These are phyloP conservation scores for Labeo calbasu DNA, from an alignment of 2,797 vertebrate genomes.

Conservation along the genomic window DNA sequence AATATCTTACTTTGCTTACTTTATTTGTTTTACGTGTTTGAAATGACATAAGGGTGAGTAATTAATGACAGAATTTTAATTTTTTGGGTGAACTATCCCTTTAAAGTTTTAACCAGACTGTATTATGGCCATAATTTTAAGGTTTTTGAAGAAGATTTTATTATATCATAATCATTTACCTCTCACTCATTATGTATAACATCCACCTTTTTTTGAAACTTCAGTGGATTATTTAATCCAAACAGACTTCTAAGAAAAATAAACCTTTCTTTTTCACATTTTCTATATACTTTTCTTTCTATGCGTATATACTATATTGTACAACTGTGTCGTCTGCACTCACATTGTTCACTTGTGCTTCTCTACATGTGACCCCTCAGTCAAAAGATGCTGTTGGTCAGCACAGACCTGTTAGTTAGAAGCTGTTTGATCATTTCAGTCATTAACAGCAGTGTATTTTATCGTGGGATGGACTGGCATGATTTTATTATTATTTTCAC, in stretches of 20 bases:
- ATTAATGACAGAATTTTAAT: too few species aligned
- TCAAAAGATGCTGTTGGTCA: not conserved
- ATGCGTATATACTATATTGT: conserved; percentile 31
- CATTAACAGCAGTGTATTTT: conserved; percentile 6
- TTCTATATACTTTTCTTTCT: conserved; percentile 11
- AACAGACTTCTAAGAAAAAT: conserved; percentile 59
- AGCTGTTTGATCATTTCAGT: not conserved
- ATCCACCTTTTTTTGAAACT: not conserved
- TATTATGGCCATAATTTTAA: not conserved
- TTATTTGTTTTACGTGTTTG: too few species aligned
- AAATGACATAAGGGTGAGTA: too few species aligned
- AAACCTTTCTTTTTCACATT: conserved; percentile 51
- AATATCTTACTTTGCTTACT: too few species aligned
- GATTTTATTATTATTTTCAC: conserved; percentile 16
- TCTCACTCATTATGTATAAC: not conserved
- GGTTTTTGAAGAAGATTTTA: not conserved
- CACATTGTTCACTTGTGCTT: conserved; percentile 43
- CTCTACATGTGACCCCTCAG: conserved; percentile 8
- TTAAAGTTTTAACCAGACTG: conserved; percentile 6
- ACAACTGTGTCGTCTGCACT: conserved; percentile 12
- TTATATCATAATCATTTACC: conserved; percentile 4
- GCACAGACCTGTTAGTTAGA: not conserved
- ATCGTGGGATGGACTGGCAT: not conserved
- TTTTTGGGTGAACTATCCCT: too few species aligned
- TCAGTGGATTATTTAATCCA: conserved; percentile 10